These are phyloP conservation scores for Leptinotarsa lineolata DNA, from an alignment of 1,140 invertebrate species.

Conservation along the genomic window DNA sequence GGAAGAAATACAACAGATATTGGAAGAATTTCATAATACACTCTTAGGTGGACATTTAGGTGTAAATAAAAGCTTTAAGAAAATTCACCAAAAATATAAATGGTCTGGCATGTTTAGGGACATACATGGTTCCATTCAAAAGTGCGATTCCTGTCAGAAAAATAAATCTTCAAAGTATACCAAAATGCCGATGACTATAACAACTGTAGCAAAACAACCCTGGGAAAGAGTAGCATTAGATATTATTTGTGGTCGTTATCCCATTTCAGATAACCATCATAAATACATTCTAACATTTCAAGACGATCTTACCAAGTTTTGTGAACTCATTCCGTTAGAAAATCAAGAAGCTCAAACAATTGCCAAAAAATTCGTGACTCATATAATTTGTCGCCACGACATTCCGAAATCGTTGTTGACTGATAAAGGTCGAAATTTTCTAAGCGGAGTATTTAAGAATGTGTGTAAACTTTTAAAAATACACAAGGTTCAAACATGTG, in stretches of 20 bases:
- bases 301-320: neutral
- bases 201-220: neutral
- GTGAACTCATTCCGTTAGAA: neutral
- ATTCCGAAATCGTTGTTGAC: neutral
- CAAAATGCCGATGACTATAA: neutral
- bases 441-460: neutral
- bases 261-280: neutral
- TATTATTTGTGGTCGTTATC: neutral
- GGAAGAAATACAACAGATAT: too few species aligned
- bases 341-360: neutral
- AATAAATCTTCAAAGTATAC: too few species aligned
- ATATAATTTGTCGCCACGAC: neutral
- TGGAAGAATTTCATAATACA: too few species aligned
- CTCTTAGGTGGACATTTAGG: too few species aligned
- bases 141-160: too few species aligned
- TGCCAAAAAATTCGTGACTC: neutral
- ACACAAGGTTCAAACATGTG: neutral
- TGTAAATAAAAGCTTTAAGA: too few species aligned
- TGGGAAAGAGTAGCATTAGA: neutral
- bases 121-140: too few species aligned
- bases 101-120: too few species aligned
- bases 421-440: neutral
- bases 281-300: neutral
- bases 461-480: neutral
- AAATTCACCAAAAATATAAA: too few species aligned